Percentiles rank a stretch among this genome's conserved stretches.
phyloP scores from a whole-genome alignment of 2,888 invertebrate genomes.

The Carcina quercana region DNA sequence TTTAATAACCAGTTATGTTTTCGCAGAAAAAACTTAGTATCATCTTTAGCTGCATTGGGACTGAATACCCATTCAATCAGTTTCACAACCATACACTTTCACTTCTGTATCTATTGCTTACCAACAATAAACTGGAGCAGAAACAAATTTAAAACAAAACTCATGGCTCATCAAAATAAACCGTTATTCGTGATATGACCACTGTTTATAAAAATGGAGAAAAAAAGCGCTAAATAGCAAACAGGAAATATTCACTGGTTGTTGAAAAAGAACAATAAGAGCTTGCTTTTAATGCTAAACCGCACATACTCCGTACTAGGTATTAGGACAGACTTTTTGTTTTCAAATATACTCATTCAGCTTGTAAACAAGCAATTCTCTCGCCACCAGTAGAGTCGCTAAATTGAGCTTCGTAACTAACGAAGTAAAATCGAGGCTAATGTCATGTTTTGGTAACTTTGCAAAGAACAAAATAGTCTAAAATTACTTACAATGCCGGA shows the following conservation, averaged over 20 bases:
- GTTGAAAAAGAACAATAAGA: neutral
- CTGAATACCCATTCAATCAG: neutral
- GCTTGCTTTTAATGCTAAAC: too few relatives aligned
- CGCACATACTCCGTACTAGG: too few relatives aligned
- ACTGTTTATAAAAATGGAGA: conserved; percentile 1
- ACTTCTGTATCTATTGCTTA: conserved; percentile 4
- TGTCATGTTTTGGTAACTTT: too few relatives aligned
- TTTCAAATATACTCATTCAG: too few relatives aligned
- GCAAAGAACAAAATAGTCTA: too few relatives aligned
- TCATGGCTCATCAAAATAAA: conserved; percentile 5
- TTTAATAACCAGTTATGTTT: too few relatives aligned
- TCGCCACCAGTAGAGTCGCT: too few relatives aligned
- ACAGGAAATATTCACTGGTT: neutral
- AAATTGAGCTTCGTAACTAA: too few relatives aligned
- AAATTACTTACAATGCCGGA: conserved; percentile 44
- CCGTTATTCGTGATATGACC: conserved; percentile 2
- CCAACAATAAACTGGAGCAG: neutral
- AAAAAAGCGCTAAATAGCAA: conserved; percentile 15
- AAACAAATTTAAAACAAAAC: conserved; percentile 4
- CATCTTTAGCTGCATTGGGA: neutral
- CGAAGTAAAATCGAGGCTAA: too few relatives aligned
- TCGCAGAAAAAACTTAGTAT: too few relatives aligned
- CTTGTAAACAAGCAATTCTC: too few relatives aligned
- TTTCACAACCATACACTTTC: conserved; percentile 3
- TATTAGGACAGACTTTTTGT: too few relatives aligned